Conservation (phyloP, 2,888 invertebrate genomes). For the Chaetogeoica ovagalla region DNA sequence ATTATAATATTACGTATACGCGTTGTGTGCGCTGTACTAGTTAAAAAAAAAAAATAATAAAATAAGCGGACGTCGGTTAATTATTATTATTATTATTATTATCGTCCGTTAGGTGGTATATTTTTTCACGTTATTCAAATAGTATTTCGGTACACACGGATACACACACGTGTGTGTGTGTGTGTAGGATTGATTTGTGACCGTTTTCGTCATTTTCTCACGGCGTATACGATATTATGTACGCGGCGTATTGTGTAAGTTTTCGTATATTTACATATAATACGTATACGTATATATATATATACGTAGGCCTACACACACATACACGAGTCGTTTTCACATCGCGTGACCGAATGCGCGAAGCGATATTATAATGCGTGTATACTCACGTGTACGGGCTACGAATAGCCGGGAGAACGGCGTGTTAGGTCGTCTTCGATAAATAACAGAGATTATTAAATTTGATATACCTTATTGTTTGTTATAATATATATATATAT, state of each 20-base stretch:
- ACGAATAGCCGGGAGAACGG: no score
- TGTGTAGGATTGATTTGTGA: slow-evolving; percentile 53
- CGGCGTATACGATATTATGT: slow-evolving; percentile 13
- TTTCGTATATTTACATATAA: no score
- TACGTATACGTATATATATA: neutral
- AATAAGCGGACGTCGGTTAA: slow-evolving; percentile 6
- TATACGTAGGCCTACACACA: slow-evolving; percentile 15
- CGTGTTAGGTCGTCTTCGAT: no score
- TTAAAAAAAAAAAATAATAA: neutral
- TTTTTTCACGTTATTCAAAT: no score
- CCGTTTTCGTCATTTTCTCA: slow-evolving; percentile 51
- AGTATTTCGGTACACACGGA: neutral
- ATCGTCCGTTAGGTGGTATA: slow-evolving; percentile 1
- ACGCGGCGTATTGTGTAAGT: neutral
- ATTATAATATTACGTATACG: neutral
- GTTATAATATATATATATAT: no score
- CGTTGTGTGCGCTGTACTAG: neutral
- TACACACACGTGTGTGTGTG: neutral
- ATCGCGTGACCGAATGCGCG: slow-evolving; percentile 49
- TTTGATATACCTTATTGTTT: no score
- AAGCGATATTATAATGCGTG: neutral
- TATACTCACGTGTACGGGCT: no score
- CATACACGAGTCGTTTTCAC: slow-evolving; percentile 23
- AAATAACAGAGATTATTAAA: no score
- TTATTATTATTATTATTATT: no score